Evolutionary conservation across 2,797 vertebrate species (phyloP), one percentile per base, ranked within the genome.

Genomic region (Decapterus maruadsi): DNA sequence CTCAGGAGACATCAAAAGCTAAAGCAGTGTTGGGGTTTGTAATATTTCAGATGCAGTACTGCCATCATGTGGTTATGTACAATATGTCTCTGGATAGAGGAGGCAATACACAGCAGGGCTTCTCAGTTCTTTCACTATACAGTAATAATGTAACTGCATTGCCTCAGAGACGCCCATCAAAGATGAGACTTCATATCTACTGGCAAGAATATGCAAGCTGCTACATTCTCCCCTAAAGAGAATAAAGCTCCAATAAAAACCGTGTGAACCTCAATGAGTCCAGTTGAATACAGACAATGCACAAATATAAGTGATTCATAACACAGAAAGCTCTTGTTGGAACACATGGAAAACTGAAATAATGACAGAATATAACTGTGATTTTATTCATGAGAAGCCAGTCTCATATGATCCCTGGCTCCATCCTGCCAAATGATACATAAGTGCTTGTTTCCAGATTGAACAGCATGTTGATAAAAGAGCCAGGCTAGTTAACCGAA

Each of bases 51-150:
- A 84, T 66, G 62, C 84, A 85, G 77, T 72, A 90, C 92, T 95
- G 92, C 93, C 94, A 93, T 87, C 92, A 72, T 90, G 93, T 94
- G 94, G 92, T 80, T 36, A 62, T 72, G 14, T 55, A 3, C 38
- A 56, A 58, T 59, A 89, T 77, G 22, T 76, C 36, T 59, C 40
- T 20, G 51, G 48, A 62, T 46, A 26, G 26, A 46, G 19, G 26
- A 70, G 20, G 16, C 13, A 29, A 31, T 8, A 45, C 8, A 56
- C 58, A 77, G 64, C 50, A 62, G 43, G 46, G 4, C 17, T 51
- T 56, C 57, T 4, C 11, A 68, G 48, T 1, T 3, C 69, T 54
- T 26, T 31, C 42, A 76, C 14, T 42, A 43, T 56, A 62, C 12
- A 68, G 10, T 51, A 26, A 50, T 40, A 59, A 55, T 7, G 38